Percentiles rank a stretch among this genome's conserved stretches.
phyloP scores from a whole-genome alignment of 1,140 invertebrate genomes.

The Drosophila insularis region DNA sequence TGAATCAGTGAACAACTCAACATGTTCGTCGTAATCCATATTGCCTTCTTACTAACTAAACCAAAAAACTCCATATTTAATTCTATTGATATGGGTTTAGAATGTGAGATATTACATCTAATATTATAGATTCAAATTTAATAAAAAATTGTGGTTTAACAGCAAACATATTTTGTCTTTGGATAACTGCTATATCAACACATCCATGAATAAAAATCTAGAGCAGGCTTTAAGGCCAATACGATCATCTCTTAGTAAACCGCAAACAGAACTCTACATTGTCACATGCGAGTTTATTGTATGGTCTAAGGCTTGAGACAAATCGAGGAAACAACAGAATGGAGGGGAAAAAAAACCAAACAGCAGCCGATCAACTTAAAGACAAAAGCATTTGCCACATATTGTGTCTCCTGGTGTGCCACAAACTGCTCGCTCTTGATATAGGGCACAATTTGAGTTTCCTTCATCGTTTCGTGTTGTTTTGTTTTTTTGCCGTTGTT shows the following conservation, averaged over 20 bases:
- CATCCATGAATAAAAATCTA: background rate
- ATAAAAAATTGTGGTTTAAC: too few relatives aligned
- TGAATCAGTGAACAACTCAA: too few relatives aligned
- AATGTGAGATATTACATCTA: too few relatives aligned
- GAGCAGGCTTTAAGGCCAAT: constrained; percentile 24
- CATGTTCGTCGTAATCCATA: too few relatives aligned
- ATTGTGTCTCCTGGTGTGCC: constrained; percentile 52
- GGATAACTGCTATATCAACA: background rate
- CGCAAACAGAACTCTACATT: constrained; percentile 32
- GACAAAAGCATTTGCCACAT: constrained; percentile 60
- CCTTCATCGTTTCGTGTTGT: background rate
- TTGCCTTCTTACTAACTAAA: too few relatives aligned
- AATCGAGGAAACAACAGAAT: constrained; percentile 39
- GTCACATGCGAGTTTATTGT: constrained; percentile 7
- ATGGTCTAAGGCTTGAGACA: constrained; percentile 16
- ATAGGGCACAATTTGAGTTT: constrained; percentile 43
- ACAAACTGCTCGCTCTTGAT: constrained; percentile 50
- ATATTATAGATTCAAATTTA: too few relatives aligned
- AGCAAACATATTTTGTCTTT: background rate
- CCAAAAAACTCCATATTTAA: too few relatives aligned
- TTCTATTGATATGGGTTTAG: too few relatives aligned
- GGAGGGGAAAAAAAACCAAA: constrained; percentile 13
- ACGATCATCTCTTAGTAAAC: constrained; percentile 24
- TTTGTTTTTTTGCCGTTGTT: background rate
- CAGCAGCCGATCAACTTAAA: constrained; percentile 55